Percentiles rank a stretch among this genome's conserved stretches.
These are phyloP conservation scores for Hestina assimilis DNA, from an alignment of 1,140 invertebrate genomes.

Conservation along the genomic window DNA sequence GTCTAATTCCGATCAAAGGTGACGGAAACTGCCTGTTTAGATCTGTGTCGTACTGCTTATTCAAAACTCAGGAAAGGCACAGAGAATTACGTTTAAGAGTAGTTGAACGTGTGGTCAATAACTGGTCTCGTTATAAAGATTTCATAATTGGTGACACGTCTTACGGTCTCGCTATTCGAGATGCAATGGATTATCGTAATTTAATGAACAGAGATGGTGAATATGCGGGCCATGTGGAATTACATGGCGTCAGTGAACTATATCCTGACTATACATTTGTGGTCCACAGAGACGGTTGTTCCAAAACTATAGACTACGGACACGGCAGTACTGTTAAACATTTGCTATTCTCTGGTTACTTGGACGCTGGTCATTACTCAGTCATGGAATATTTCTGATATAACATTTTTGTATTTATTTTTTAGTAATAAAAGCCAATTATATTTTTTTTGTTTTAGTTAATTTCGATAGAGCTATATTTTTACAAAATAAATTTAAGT, in stretches of 20 bases:
- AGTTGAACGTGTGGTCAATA: slow-evolving; percentile 49
- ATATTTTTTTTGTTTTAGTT: too few relatives aligned
- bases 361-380: slow-evolving; percentile 65
- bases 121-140: slow-evolving; percentile 64
- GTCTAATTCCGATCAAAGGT: slow-evolving; percentile 52
- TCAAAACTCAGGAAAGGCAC: slow-evolving; percentile 58
- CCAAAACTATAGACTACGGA: slow-evolving; percentile 59
- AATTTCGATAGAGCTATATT: too few relatives aligned
- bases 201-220: slow-evolving; percentile 59
- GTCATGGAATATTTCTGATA: slow-evolving; percentile 55
- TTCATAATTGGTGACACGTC: slow-evolving; percentile 65
- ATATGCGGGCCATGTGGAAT: slow-evolving; percentile 63
- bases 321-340: slow-evolving; percentile 47
- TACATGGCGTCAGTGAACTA: slow-evolving; percentile 57
- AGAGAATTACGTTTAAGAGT: slow-evolving; percentile 52
- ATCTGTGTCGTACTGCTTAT: slow-evolving; percentile 61
- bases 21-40: slow-evolving; percentile 69
- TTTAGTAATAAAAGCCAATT: too few relatives aligned
- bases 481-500: too few relatives aligned
- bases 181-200: slow-evolving; percentile 41
- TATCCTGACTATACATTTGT: slow-evolving; percentile 55
- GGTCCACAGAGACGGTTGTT: slow-evolving; percentile 51
- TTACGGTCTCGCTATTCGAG: slow-evolving; percentile 43
- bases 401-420: not conserved
- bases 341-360: slow-evolving; percentile 57